Percentiles rank a stretch among this genome's conserved stretches.
Evolutionary conservation across 2,113 vertebrate genomes (phyloP).

Genomic region (Ictidomys tridecemlineatus): DNA sequence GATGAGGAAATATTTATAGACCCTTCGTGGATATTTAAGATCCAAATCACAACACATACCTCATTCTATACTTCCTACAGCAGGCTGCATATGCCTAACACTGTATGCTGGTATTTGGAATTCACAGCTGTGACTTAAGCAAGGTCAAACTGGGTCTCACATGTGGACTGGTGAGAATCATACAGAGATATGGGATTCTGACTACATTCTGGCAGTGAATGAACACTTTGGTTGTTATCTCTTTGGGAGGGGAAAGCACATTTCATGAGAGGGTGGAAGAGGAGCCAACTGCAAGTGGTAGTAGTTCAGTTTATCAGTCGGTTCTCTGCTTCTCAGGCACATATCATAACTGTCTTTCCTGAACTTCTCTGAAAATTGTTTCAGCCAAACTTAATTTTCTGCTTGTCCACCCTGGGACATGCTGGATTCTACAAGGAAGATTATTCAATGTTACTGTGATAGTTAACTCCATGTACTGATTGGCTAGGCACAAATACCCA

Average conservation of each 20-base stretch:
- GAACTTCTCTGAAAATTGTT: neutral
- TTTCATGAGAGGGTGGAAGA: neutral
- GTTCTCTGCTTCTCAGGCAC: neutral
- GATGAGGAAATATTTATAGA: too few species aligned
- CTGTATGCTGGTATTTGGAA: too few species aligned
- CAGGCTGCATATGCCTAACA: too few species aligned
- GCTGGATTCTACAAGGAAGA: neutral
- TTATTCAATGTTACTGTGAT: neutral
- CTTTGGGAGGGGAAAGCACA: neutral
- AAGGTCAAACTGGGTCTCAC: too few species aligned
- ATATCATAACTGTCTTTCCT: neutral
- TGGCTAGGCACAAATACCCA: neutral
- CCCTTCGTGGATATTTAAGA: too few species aligned
- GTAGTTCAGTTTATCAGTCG: neutral
- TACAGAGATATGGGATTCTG: neutral
- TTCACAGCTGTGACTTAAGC: too few species aligned
- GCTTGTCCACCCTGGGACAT: neutral
- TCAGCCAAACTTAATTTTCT: neutral
- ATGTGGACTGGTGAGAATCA: neutral
- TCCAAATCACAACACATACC: too few species aligned
- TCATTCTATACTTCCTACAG: too few species aligned
- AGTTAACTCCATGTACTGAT: neutral
- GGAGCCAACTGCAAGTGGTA: neutral
- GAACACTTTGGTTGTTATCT: neutral
- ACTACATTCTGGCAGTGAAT: neutral